A percentile compares a stretch with the other conserved stretches of the same genome.
phyloP scores from a whole-genome alignment of 2,797 vertebrate species.

The Sternarchorhynchus goeldii region DNA sequence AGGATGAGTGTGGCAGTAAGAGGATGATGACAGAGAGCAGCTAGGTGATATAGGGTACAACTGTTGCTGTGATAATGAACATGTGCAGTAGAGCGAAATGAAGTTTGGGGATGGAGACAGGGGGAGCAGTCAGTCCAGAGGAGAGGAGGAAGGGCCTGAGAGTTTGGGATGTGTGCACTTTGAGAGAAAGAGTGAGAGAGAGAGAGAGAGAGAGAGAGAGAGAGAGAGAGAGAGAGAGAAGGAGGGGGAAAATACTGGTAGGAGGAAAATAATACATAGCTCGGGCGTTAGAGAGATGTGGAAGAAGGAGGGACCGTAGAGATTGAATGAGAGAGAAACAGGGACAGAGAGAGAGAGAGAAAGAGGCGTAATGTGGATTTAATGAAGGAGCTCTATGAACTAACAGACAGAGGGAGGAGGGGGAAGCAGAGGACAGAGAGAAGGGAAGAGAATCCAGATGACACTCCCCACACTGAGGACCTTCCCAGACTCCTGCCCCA shows the following conservation, averaged over 20 bases:
- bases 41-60: constrained; percentile 18
- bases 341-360: constrained; percentile 19
- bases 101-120: constrained; percentile 4
- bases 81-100: constrained; percentile 23
- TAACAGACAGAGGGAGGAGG: constrained; percentile 56
- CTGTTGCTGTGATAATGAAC: constrained; percentile 32
- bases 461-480: constrained; percentile 29
- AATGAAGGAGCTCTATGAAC: constrained; percentile 72
- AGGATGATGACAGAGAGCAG: constrained; percentile 33
- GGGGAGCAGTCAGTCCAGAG: background rate
- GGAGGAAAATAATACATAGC: constrained; percentile 1
- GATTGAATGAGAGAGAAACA: background rate
- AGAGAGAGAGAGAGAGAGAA: background rate
- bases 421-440: constrained; percentile 37
- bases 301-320: background rate
- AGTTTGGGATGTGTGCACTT: constrained; percentile 18
- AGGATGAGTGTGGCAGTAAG: constrained; percentile 31
- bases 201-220: background rate
- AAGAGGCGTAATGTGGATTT: constrained; percentile 74
- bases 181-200: background rate
- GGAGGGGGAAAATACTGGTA: background rate
- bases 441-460: constrained; percentile 38
- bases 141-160: background rate
- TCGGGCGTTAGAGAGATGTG: background rate
- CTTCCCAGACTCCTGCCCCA: constrained; percentile 36